Evolutionary conservation across 2,113 vertebrate genomes (phyloP), one percentile per base, ranked within the genome.

Genomic region (Procavia capensis): DNA sequence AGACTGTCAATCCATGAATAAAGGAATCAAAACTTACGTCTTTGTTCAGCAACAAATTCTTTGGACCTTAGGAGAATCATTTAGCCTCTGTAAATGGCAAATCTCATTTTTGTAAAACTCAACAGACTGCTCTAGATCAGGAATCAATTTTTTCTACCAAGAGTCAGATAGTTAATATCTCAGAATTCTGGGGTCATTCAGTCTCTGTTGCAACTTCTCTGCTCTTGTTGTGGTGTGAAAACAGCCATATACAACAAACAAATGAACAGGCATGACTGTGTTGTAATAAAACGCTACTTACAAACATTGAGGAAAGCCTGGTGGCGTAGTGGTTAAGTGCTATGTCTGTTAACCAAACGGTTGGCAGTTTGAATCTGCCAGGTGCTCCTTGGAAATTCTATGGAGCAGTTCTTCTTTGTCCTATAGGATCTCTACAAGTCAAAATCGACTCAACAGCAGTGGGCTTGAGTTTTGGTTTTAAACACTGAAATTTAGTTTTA

Each of bases 401-500:
- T n/a, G n/a, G n/a, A n/a, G n/a, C n/a, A n/a, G n/a, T n/a, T n/a
- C n/a, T n/a, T n/a, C n/a, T n/a, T n/a, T n/a, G n/a, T n/a, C n/a
- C n/a, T n/a, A n/a, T n/a, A n/a, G n/a, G n/a, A n/a, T n/a, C n/a
- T n/a, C n/a, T n/a, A n/a, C n/a, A n/a, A n/a, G n/a, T n/a, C n/a
- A n/a, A n/a, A n/a, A n/a, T n/a, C n/a, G n/a, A n/a, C n/a, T n/a
- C n/a, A n/a, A n/a, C n/a, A n/a, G n/a, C n/a, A n/a, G n/a, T n/a
- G n/a, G n/a, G n/a, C n/a, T n/a, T n/a, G n/a, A n/a, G n/a, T n/a
- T n/a, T n/a, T n/a, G n/a, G n/a, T n/a, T n/a, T n/a, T 54, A 16
- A 54, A 54, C 11, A 88, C 0, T 66, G 41, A 63, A 72, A 92
- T 79, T 92, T 92, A 89, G 72, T 89, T 88, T 85, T 63, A 43